Percentiles rank a stretch among this genome's conserved stretches.
These are phyloP conservation scores for Ardeotis arabs DNA, from an alignment of 2,113 vertebrate species.

Conservation along the genomic window DNA sequence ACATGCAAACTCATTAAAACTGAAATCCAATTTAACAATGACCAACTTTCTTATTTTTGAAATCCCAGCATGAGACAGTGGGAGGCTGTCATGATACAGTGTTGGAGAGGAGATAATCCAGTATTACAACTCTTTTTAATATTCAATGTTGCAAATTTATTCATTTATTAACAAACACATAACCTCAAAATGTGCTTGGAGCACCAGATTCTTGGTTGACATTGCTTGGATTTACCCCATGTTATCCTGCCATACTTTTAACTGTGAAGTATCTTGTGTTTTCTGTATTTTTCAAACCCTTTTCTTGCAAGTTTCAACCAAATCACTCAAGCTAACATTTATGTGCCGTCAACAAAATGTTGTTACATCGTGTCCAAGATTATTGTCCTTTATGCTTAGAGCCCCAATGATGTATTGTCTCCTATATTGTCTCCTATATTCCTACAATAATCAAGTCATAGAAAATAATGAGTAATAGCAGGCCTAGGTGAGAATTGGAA, in stretches of 20 bases:
- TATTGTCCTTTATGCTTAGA: background rate
- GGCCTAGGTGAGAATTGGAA: background rate
- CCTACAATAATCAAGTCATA: background rate
- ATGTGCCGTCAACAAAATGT: background rate
- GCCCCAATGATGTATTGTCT: background rate
- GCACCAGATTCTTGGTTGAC: background rate
- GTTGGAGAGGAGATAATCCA: background rate
- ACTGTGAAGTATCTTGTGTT: background rate
- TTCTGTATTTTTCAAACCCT: background rate
- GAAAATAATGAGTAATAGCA: background rate
- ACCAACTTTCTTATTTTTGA: background rate
- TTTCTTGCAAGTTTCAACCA: background rate
- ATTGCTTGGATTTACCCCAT: background rate
- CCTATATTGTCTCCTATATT: background rate
- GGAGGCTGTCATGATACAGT: background rate
- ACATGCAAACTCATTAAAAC: background rate
- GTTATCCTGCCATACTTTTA: background rate
- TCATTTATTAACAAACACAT: background rate
- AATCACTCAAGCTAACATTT: background rate
- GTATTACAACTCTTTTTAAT: background rate
- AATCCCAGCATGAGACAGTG: background rate
- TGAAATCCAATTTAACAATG: background rate
- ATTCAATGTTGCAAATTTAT: background rate
- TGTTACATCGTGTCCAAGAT: background rate
- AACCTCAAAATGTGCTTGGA: background rate